Percentiles rank a stretch among this genome's conserved stretches.
phyloP scores from a whole-genome alignment of 1,140 invertebrate genomes.

The Teleopsis dalmanni region DNA sequence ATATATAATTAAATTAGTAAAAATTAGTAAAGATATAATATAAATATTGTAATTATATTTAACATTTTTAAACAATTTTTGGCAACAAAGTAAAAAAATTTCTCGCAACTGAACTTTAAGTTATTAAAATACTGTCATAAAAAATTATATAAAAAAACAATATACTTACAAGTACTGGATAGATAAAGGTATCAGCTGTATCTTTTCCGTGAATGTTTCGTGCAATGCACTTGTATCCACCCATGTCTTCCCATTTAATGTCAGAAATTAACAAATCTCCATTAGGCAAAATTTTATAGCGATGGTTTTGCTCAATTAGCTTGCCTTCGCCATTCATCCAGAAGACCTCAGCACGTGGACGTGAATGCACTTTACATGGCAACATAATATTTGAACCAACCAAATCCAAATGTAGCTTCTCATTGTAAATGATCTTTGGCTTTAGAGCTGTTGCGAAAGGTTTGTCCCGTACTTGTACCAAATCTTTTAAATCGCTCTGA shows the following conservation, averaged over 20 bases:
- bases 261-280: constrained; percentile 66
- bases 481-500: constrained; percentile 16
- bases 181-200: constrained; percentile 62
- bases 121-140: neutral
- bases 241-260: constrained; percentile 72
- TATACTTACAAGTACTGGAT: constrained; percentile 58
- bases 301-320: constrained; percentile 44
- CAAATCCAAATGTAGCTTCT: constrained; percentile 49
- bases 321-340: constrained; percentile 59
- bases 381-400: constrained; percentile 58
- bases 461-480: constrained; percentile 23
- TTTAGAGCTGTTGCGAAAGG: constrained; percentile 42
- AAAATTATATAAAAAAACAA: neutral
- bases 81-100: neutral
- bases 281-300: constrained; percentile 53
- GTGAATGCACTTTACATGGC: constrained; percentile 61
- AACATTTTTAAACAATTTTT: neutral
- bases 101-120: neutral
- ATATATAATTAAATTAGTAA: neutral
- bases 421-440: constrained; percentile 50
- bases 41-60: neutral
- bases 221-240: constrained; percentile 65
- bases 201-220: constrained; percentile 60
- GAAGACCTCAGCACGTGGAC: constrained; percentile 53
- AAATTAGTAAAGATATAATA: neutral